Conservation (phyloP, 1,140 invertebrate genomes). For the Heliconius congener region DNA sequence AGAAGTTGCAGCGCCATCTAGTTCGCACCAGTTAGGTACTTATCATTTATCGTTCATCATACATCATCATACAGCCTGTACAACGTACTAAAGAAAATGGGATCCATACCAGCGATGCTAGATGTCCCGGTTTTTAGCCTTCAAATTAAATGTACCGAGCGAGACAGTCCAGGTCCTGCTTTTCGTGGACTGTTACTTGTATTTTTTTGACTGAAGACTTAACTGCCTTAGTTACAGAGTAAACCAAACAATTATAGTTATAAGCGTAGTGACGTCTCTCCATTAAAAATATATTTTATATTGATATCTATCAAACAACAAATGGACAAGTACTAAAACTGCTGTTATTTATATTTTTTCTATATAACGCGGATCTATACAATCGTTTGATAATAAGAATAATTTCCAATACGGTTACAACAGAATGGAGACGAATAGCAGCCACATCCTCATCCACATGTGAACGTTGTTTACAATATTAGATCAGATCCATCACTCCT, state of each 20-base stretch:
- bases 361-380: background rate
- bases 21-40: background rate
- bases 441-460: background rate
- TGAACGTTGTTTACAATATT: slow-evolving; percentile 23
- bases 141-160: too few relatives aligned
- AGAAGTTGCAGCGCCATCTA: slow-evolving; percentile 9
- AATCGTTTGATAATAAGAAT: background rate
- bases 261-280: too few relatives aligned
- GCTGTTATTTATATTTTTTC: too few relatives aligned
- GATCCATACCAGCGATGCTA: background rate
- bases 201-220: too few relatives aligned
- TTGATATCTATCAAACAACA: too few relatives aligned
- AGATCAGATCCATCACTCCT: slow-evolving; percentile 49
- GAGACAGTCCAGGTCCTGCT: too few relatives aligned
- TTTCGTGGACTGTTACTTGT: too few relatives aligned
- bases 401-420: background rate
- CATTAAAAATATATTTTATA: too few relatives aligned
- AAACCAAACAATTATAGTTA: too few relatives aligned
- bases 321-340: too few relatives aligned
- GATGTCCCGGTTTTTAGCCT: too few relatives aligned
- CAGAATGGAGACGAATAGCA: background rate
- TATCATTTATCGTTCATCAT: background rate
- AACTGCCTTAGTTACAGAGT: too few relatives aligned
- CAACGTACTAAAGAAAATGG: background rate
- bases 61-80: background rate